Conservation (phyloP, 2,113 vertebrate species). For the Hippocampus abdominalis region DNA sequence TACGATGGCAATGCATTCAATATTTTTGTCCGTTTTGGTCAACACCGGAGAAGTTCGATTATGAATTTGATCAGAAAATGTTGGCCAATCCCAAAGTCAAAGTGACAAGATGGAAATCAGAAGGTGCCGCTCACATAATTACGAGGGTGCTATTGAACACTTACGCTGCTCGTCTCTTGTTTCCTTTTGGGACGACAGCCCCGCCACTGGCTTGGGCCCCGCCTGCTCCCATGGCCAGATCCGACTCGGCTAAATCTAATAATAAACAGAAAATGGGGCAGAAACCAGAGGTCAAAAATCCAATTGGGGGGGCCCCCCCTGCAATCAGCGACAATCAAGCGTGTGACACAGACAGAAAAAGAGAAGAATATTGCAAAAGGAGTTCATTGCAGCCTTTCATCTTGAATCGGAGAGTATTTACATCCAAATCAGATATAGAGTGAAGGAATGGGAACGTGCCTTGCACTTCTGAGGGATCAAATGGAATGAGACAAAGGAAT, state of each 20-base stretch:
- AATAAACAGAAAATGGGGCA: slow-evolving; percentile 44
- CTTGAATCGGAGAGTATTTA: too few relatives aligned
- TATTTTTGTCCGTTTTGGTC: too few relatives aligned
- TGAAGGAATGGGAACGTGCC: too few relatives aligned
- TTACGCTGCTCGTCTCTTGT: slow-evolving; percentile 84
- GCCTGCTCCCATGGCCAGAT: slow-evolving; percentile 74
- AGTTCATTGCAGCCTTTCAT: too few relatives aligned
- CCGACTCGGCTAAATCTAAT: slow-evolving; percentile 84
- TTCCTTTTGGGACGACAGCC: slow-evolving; percentile 74
- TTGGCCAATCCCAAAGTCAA: too few relatives aligned
- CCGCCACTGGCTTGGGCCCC: slow-evolving; percentile 72
- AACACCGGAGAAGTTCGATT: too few relatives aligned
- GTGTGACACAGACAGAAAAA: neutral
- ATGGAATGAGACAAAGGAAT: too few relatives aligned
- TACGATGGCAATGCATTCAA: too few relatives aligned
- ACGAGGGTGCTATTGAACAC: slow-evolving; percentile 29
- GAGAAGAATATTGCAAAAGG: neutral
- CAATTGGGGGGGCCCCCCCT: neutral
- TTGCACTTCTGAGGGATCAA: too few relatives aligned
- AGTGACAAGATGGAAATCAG: too few relatives aligned
- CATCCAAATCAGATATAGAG: too few relatives aligned
- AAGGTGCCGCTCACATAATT: neutral
- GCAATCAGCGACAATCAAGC: neutral
- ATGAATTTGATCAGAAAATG: too few relatives aligned
- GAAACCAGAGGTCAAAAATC: slow-evolving; percentile 33